Percentiles rank a stretch among this genome's conserved stretches.
These are phyloP conservation scores for Montipora capricornis DNA, from an alignment of 64 coral and sea anemone species.

Conservation along the genomic window DNA sequence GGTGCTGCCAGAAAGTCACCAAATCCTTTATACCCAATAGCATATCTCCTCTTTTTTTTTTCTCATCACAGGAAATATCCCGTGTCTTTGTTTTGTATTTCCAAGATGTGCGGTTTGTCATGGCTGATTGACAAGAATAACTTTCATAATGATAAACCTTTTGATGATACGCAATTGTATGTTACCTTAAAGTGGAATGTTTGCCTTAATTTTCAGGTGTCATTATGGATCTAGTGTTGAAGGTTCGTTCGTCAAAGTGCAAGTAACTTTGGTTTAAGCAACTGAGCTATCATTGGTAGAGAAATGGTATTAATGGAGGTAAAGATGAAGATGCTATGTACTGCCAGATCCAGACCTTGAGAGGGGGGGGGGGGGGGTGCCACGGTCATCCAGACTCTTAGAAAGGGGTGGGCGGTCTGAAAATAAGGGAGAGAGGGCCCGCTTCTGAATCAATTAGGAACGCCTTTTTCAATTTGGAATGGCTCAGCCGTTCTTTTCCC, in stretches of 20 bases:
- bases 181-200: not conserved
- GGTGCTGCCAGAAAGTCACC: no score
- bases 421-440: no score
- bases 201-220: not conserved
- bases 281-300: not conserved
- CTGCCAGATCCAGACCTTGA: no score
- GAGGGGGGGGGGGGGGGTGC: not conserved
- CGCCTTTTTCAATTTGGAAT: no score
- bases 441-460: no score
- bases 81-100: constrained; percentile 5
- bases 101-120: constrained; percentile 2
- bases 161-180: not conserved
- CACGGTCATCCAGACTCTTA: no score
- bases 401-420: no score
- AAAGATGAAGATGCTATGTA: no score
- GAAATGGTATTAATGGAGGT: not conserved
- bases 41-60: no score
- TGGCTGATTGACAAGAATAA: not conserved
- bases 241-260: constrained; percentile 9
- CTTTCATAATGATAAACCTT: no score
- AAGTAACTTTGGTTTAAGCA: not conserved
- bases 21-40: no score
- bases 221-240: constrained; percentile 1
- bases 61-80: not conserved
- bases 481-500: no score